Percentiles rank a stretch among this genome's conserved stretches.
Evolutionary conservation across 53 echinoderm and acorn worm species (phyloP).

Genomic region (Actinopyga echinites): DNA sequence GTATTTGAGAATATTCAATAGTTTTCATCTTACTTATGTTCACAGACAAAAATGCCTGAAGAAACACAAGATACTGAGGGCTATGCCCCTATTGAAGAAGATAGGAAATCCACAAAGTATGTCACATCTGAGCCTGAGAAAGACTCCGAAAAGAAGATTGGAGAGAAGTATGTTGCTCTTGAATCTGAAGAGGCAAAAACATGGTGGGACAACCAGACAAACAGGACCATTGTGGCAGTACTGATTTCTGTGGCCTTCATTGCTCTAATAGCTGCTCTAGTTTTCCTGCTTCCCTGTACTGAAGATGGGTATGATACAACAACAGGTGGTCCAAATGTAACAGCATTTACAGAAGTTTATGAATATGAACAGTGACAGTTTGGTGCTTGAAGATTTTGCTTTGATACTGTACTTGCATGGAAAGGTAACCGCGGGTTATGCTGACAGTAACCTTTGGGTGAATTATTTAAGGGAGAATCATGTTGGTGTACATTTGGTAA

Average conservation of each 20-base stretch:
- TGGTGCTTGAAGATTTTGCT: too few species aligned
- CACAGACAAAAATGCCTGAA: slow-evolving; percentile 1
- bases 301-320: neutral
- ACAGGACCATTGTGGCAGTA: slow-evolving; percentile 22
- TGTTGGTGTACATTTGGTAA: too few species aligned
- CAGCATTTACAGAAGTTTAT: neutral
- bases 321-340: neutral
- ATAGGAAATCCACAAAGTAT: slow-evolving; percentile 1
- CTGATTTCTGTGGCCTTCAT: slow-evolving; percentile 32
- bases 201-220: slow-evolving; percentile 40
- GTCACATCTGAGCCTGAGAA: neutral
- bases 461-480: too few species aligned
- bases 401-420: too few species aligned
- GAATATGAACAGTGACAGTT: neutral
- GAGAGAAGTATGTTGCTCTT: slow-evolving; percentile 24
- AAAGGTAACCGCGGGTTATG: too few species aligned
- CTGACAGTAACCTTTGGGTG: too few species aligned
- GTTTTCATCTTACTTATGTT: too few species aligned
- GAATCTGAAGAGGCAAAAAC: slow-evolving; percentile 20
- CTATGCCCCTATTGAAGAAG: neutral
- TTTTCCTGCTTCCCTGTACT: slow-evolving; percentile 23
- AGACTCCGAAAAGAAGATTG: neutral
- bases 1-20: too few species aligned
- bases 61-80: neutral
- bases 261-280: slow-evolving; percentile 25